Percentiles rank a stretch among this genome's conserved stretches.
Conservation (phyloP, 1,140 invertebrate species). For the Physella acuta region DNA sequence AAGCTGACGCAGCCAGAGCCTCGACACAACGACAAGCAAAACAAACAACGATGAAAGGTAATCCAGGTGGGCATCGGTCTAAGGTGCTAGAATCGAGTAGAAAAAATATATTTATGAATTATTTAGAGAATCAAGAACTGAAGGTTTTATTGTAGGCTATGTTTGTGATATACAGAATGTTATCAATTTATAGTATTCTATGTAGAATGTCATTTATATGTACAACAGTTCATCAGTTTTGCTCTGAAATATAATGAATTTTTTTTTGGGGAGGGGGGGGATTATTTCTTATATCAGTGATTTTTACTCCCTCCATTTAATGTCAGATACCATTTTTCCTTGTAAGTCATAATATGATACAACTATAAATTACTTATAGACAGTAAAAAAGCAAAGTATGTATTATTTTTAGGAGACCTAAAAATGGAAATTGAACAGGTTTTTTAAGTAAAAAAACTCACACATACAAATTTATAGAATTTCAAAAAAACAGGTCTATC, state of each 20-base stretch:
- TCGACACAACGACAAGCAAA: constrained; percentile 86
- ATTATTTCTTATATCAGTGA: not conserved
- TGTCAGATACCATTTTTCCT: too few species aligned
- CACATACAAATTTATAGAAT: not conserved
- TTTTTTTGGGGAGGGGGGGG: not conserved
- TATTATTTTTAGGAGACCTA: too few species aligned
- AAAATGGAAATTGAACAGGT: too few species aligned
- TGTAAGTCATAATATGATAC: too few species aligned
- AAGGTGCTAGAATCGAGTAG: constrained; percentile 31
- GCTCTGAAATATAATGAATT: not conserved
- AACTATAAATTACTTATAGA: too few species aligned
- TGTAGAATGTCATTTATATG: not conserved
- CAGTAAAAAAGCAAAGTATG: too few species aligned
- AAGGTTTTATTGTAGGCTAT: not conserved
- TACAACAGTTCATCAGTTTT: not conserved
- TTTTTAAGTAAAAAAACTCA: too few species aligned
- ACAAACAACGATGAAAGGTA: constrained; percentile 80
- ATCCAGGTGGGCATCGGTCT: constrained; percentile 78
- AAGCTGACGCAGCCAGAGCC: constrained; percentile 87
- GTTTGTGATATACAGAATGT: not conserved
- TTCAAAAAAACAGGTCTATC: not conserved
- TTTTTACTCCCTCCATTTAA: too few species aligned
- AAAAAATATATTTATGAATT: not conserved
- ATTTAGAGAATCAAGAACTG: not conserved
- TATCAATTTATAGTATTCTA: not conserved